Evolutionary conservation across 2,888 invertebrate genomes (phyloP).

Genomic region (Parasteatoda lunata): DNA sequence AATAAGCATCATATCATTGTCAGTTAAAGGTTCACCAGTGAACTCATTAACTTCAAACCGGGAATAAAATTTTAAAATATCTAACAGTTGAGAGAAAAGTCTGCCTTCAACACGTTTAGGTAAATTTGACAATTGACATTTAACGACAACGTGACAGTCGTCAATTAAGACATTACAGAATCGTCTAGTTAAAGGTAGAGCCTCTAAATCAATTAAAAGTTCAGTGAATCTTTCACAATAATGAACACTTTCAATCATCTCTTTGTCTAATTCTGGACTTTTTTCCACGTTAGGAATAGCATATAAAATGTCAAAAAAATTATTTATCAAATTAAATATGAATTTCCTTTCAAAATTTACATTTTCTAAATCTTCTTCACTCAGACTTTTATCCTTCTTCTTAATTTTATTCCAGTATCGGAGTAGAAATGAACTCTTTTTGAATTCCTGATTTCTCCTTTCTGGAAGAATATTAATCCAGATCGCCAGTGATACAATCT

Average conservation of each 20-base stretch:
- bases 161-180: slow-evolving; percentile 98
- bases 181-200: slow-evolving; percentile 92
- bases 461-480: slow-evolving; percentile 92
- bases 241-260: slow-evolving; percentile 78
- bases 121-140: slow-evolving; percentile 87
- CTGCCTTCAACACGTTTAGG: slow-evolving; percentile 86
- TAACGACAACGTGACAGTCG: slow-evolving; percentile 93
- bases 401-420: slow-evolving; percentile 93
- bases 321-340: slow-evolving; percentile 87
- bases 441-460: slow-evolving; percentile 87
- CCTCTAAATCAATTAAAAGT: slow-evolving; percentile 95
- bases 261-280: slow-evolving; percentile 74
- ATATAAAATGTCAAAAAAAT: slow-evolving; percentile 88
- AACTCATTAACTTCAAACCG: slow-evolving; percentile 98
- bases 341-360: slow-evolving; percentile 89
- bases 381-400: slow-evolving; percentile 81
- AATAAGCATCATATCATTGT: slow-evolving; percentile 92
- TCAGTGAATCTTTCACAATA: slow-evolving; percentile 98
- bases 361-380: slow-evolving; percentile 73
- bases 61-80: slow-evolving; percentile 96
- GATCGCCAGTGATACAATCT: slow-evolving; percentile 92
- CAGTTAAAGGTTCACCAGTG: slow-evolving; percentile 93
- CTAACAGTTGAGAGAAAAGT: slow-evolving; percentile 90
- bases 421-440: slow-evolving; percentile 88
- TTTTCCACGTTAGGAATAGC: slow-evolving; percentile 80